Base-by-base conservation (phyloP, 2,113 vertebrate species). In the chimpanzee (Pan troglodytes) region DNA sequence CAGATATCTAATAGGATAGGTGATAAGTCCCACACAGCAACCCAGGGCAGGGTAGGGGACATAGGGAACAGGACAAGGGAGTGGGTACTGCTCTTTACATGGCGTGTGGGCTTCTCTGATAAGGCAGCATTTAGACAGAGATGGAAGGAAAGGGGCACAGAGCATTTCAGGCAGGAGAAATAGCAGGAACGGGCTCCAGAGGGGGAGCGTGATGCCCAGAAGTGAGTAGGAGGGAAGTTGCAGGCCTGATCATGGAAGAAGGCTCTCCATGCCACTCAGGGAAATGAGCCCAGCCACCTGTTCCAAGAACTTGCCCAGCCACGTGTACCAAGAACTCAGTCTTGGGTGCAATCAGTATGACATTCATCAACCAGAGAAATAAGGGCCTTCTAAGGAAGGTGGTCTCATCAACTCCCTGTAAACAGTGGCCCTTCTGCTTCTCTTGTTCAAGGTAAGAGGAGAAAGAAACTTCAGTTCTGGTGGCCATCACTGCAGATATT, bases 21-120 rank as follows among this genome's bases (percentile, higher is more conserved):
- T 10, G 38, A 25, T 48, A 59, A 38, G 43, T 9, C 16, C 32
- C 59, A 80, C 6, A 17, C 40, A 76, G 22, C 43, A 73, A n/a
- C 82, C 30, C 27, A 38, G 50, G 68, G 14, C n/a, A 14, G 12
- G 9, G 11, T 23, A 22, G 13, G 50, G 55, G 64, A 40, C 18
- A 57, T 3, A 48, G 30, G 6, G 16, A 40, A 2, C 40, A 35
- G 16, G 1, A 0, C 1, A 25, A n/a, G 75, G 17, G 8, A 50
- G 43, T 14, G 6, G 9, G 10, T 8, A 6, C 20, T 50, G 35
- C 23, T 87, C 35, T 27, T 45, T 14, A 13, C 14, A 18, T 13
- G 4, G 25, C 5, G 35, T 25, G 32, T 22, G 45, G 72, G 16
- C 7, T 18, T 84, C 38, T 55, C 45, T 64, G 17, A 64, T 5